Percentiles rank a stretch among this genome's conserved stretches.
These are phyloP conservation scores for Neotoxoptera formosana DNA, from an alignment of 1,140 invertebrate species.

Conservation along the genomic window DNA sequence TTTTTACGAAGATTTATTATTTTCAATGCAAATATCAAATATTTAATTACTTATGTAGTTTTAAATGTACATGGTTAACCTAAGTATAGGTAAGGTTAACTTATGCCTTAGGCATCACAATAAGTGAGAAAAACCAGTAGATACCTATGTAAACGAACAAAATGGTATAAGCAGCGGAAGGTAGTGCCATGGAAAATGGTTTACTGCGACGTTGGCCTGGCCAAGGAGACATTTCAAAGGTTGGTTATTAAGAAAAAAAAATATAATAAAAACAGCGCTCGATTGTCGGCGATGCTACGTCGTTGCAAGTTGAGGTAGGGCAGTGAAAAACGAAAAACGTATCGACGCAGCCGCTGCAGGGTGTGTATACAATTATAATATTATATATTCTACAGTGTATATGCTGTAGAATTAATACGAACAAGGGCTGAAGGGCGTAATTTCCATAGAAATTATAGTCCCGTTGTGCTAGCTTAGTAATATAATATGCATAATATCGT, in stretches of 20 bases:
- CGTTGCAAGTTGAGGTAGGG: conserved; percentile 20
- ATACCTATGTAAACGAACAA: not conserved
- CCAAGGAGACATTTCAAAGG: not conserved
- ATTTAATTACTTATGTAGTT: too few relatives aligned
- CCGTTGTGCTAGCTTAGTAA: not conserved
- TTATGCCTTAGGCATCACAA: not conserved
- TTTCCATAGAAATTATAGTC: conserved; percentile 4
- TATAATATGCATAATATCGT: not conserved
- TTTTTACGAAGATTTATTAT: not conserved
- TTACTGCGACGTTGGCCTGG: not conserved
- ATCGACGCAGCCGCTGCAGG: not conserved
- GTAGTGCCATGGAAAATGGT: not conserved
- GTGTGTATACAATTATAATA: not conserved
- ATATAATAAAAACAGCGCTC: not conserved
- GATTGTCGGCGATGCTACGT: not conserved
- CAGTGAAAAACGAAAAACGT: not conserved
- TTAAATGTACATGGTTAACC: too few relatives aligned
- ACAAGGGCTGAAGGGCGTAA: not conserved
- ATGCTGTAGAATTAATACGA: not conserved
- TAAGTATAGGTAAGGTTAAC: too few relatives aligned
- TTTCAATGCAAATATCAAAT: not conserved
- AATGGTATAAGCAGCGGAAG: not conserved
- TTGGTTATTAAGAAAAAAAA: not conserved
- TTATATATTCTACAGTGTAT: not conserved
- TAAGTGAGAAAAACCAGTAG: too few relatives aligned